These are phyloP conservation scores for Clarias macrocephalus DNA, from an alignment of 2,113 vertebrate species.

Conservation along the genomic window DNA sequence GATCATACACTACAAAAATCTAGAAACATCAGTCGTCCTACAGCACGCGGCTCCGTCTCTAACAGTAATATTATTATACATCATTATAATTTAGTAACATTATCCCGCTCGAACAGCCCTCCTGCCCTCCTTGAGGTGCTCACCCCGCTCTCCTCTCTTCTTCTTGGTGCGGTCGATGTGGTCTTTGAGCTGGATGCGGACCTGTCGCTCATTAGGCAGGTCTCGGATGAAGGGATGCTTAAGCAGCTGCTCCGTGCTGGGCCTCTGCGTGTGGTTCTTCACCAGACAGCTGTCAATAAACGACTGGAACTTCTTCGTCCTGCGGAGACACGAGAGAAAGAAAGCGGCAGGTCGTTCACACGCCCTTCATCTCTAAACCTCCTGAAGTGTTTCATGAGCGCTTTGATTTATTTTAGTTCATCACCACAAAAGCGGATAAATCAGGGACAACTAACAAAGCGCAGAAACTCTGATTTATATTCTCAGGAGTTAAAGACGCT, in stretches of 20 bases:
- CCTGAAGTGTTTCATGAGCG: not conserved
- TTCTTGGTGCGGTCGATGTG: slow-evolving; percentile 99
- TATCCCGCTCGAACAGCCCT: not conserved
- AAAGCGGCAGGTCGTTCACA: not conserved
- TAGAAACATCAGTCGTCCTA: too few relatives aligned
- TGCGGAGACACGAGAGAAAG: slow-evolving; percentile 55
- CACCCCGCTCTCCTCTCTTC: slow-evolving; percentile 91
- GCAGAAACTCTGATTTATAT: slow-evolving; percentile 3
- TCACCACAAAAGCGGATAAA: not conserved
- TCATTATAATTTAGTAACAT: too few relatives aligned
- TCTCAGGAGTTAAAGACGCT: not conserved
- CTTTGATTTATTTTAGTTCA: not conserved
- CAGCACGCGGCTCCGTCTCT: not conserved
- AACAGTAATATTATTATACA: not conserved
- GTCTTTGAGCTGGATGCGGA: slow-evolving; percentile 99
- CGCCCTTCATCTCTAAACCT: not conserved
- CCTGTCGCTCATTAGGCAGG: slow-evolving; percentile 93
- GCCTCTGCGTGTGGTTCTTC: slow-evolving; percentile 95
- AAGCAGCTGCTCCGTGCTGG: slow-evolving; percentile 94
- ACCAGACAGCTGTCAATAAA: slow-evolving; percentile 97
- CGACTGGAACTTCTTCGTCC: slow-evolving; percentile 99
- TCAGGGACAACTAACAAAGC: not conserved
- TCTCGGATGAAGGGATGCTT: slow-evolving; percentile 97
- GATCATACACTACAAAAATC: too few relatives aligned
- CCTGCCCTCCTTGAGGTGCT: not conserved